phyloP scores from a whole-genome alignment of 2,113 vertebrate species.

The Heteronetta atricapilla region DNA sequence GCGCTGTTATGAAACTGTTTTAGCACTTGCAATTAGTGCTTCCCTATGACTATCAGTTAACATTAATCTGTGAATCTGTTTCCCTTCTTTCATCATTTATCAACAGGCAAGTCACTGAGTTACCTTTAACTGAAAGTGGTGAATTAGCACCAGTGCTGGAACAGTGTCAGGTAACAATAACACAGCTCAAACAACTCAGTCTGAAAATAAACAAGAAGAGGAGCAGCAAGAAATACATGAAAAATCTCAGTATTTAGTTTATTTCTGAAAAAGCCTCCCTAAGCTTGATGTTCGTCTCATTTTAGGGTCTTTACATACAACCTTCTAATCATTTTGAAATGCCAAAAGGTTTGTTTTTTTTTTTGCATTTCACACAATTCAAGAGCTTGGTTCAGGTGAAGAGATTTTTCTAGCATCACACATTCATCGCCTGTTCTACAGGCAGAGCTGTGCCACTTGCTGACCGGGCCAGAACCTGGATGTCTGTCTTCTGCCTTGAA shows the following conservation, averaged over 20 bases:
- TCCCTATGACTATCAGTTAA: constrained; percentile 30
- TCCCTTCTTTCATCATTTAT: constrained; percentile 16
- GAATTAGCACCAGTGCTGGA: neutral
- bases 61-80: neutral
- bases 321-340: neutral
- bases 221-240: neutral
- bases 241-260: neutral
- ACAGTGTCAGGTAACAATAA: neutral
- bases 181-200: neutral
- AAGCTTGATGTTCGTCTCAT: neutral
- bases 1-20: constrained; percentile 23
- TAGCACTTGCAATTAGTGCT: constrained; percentile 13
- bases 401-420: neutral
- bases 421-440: neutral
- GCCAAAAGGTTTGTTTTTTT: neutral
- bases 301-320: neutral
- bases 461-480: neutral
- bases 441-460: neutral
- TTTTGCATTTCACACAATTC: neutral
- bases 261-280: neutral
- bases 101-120: neutral
- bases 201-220: neutral
- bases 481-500: neutral
- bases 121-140: constrained; percentile 12
- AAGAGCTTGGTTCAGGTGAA: neutral